Evolutionary conservation across 1,140 invertebrate species (phyloP), one percentile per base, ranked within the genome.

Genomic region (Leptoteleia sp.): DNA sequence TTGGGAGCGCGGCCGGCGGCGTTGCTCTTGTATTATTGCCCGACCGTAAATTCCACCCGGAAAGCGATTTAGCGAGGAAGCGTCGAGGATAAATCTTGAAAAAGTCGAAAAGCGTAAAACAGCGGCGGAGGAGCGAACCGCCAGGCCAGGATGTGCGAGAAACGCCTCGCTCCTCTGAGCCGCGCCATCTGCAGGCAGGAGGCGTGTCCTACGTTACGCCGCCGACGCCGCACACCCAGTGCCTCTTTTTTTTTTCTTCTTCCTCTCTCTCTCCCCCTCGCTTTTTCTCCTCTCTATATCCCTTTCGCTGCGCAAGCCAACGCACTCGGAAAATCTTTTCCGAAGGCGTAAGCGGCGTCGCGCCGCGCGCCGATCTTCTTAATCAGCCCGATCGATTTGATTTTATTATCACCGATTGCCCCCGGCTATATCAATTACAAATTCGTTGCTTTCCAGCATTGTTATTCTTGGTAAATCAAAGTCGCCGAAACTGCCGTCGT

Each of bases 41-140:
- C 83, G 83, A 84, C 82, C 88, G 86, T 89, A 89, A 88, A 89
- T 89, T 89, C 85, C 78, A 78, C 76, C 84, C 85, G 86, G 87
- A 89, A 89, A 87, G 83, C 87, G 88, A 89, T 89, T 89, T 88
- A 89, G 85, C 88, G 82, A 88, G 86, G 86, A 89, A 88, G 84
- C 85, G 78, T 70, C 75, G 82, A 81, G 84, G 84, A 89, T 89
- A 89, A 89, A 89, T 89, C 87, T 88, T 85, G 83, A 81, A 88
- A 83, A 88, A 88, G 87, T 88, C 87, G 88, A 88, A 88, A 89
- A 86, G 87, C 88, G 87, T 88, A 88, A 88, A 89, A 89, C 88
- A 87, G 85, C 80, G 55, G 61, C 70, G 68, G 43, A 78, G 65
- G 43, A 78, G 65, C 68, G 64, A 67, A 73, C 70, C 62, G 57